Evolutionary conservation across 2,113 vertebrate genomes (phyloP).

Genomic region (Brachypodius melanocephalos): DNA sequence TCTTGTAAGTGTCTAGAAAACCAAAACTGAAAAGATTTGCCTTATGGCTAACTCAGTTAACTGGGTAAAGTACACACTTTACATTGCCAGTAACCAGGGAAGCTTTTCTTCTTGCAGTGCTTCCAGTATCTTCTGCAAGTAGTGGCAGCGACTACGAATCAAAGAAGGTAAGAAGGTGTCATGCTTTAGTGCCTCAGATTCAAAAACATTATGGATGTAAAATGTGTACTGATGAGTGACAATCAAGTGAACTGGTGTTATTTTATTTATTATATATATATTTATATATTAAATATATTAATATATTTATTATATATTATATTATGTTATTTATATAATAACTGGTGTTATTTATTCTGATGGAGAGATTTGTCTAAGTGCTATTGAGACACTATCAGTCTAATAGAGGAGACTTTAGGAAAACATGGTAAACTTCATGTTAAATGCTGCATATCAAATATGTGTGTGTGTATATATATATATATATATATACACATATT

Average conservation of each 20-base stretch:
- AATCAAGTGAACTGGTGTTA: background rate
- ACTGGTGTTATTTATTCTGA: background rate
- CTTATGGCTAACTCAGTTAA: too few relatives aligned
- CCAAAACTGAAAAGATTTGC: background rate
- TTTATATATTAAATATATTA: too few relatives aligned
- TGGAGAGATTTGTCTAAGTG: background rate
- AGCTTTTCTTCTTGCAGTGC: constrained; percentile 53
- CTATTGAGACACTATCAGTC: background rate
- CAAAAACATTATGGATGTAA: fast-evolving
- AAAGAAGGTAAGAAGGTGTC: constrained; percentile 52
- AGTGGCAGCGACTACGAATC: constrained; percentile 9
- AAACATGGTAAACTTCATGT: background rate
- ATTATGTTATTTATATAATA: too few relatives aligned
- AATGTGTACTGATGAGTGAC: fast-evolving
- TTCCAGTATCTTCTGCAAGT: constrained; percentile 58
- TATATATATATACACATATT: too few relatives aligned
- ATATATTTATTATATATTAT: too few relatives aligned
- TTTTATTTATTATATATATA: too few relatives aligned
- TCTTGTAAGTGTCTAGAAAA: background rate
- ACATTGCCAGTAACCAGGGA: background rate
- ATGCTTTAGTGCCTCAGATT: background rate
- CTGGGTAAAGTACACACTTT: background rate
- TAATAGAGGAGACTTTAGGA: background rate
- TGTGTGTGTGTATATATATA: fast-evolving
- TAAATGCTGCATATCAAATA: background rate